Evolutionary conservation across 1,140 invertebrate genomes (phyloP), one percentile per base, ranked within the genome.

Genomic region (Pararge aegeria): DNA sequence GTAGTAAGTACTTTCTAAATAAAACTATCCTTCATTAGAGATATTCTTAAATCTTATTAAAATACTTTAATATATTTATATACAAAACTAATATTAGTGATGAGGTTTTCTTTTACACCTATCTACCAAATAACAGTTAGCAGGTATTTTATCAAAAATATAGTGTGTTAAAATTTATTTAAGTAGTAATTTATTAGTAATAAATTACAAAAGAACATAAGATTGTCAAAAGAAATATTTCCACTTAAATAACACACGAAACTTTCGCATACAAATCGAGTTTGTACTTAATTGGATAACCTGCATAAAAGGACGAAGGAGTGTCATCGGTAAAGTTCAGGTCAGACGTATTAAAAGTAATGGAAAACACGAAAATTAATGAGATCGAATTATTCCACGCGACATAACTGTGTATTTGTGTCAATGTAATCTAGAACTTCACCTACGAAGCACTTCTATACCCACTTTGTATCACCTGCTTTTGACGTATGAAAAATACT

Each of bases 401-500:
- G 44, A 55, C 50, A 46, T 7, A n/a, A n/a, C 40, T 18, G 7
- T 10, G n/a, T 54, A 48, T 61, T 27, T 34, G 50, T 60, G 57
- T 46, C 50, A 60, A 16, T 19, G 49, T 13, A 40, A 9, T 42
- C 40, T 30, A 53, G 7, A 18, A 46, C 21, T 46, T 24, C 44
- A 21, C 57, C 40, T 46, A 52, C 40, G 46, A 50, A 27, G 49
- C 27, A 30, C 9, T 58, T 21, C 4, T 21, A 16, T 16, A 42
- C 6, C 13, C 12, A 29, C 13, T 44, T 19, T 12, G 27, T 16
- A 61, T 51, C 64, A 66, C 64, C 68, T 70, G 64, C 60, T 53
- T 66, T 70, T 70, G 61, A 70, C 57, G 51, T 57, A 59, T 64
- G 29, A 10, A 21, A 54, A 46, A 59, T 46, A 20, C 42, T 34